Conservation (phyloP, 2,797 vertebrate genomes). For the Lepidocolaptes lacrymiger region DNA sequence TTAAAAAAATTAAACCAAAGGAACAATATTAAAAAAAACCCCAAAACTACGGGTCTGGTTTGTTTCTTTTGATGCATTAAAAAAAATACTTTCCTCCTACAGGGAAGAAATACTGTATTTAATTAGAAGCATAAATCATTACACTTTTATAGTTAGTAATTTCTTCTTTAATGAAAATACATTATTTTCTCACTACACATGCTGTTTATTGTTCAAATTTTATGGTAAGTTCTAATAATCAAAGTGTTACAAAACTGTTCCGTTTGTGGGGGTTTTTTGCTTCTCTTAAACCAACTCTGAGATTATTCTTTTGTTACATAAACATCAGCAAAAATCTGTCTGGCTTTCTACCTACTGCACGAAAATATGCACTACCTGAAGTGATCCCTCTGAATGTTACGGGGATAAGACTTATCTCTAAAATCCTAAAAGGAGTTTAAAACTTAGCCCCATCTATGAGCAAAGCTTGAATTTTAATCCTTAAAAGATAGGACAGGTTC, state of each 20-base stretch:
- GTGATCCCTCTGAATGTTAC: background rate
- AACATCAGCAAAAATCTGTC: background rate
- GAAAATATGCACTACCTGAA: background rate
- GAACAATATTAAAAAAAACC: background rate
- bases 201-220: slow-evolving; percentile 23
- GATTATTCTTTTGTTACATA: background rate
- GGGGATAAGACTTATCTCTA: background rate
- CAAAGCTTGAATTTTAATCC: background rate
- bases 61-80: slow-evolving; percentile 9
- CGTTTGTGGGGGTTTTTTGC: fast-evolving
- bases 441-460: background rate
- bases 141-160: background rate
- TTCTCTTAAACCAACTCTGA: background rate
- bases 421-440: background rate
- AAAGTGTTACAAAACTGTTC: background rate
- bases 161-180: slow-evolving; percentile 6
- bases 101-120: slow-evolving; percentile 12
- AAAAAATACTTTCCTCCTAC: background rate
- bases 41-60: background rate
- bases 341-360: background rate
- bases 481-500: background rate
- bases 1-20: background rate
- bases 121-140: slow-evolving; percentile 56
- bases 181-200: slow-evolving; percentile 11
- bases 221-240: background rate